phyloP scores from a whole-genome alignment of 2,888 invertebrate species.

The Pasiphila rectangulata region DNA sequence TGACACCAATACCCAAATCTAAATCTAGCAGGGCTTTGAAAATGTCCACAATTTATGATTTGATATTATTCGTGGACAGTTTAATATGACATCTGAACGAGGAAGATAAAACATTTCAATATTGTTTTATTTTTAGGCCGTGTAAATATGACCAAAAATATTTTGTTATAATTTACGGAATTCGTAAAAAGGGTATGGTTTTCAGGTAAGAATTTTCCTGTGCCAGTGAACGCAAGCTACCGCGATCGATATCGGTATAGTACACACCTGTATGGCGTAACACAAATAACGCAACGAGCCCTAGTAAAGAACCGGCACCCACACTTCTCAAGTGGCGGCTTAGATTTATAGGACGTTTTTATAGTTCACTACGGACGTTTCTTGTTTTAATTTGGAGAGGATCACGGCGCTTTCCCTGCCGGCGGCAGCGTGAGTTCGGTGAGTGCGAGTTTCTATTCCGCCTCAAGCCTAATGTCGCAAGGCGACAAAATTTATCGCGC shows the following conservation, averaged over 20 bases:
- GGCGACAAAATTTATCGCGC: conserved; percentile 78
- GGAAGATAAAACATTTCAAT: conserved; percentile 19
- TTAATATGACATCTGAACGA: conserved; percentile 21
- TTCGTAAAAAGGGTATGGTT: conserved; percentile 1
- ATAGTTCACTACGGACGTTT: conserved; percentile 70
- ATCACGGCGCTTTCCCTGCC: conserved; percentile 50
- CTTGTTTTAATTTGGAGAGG: conserved; percentile 74
- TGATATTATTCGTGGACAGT: conserved; percentile 33
- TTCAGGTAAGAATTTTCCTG: conserved; percentile 22
- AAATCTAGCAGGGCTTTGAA: conserved; percentile 41
- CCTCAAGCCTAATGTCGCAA: conserved; percentile 70
- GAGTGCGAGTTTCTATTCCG: conserved; percentile 52
- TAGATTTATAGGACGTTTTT: conserved; percentile 73
- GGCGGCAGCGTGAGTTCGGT: conserved; percentile 37
- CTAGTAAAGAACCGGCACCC: conserved; percentile 62
- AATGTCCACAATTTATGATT: conserved; percentile 38
- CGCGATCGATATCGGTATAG: conserved; percentile 51
- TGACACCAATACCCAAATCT: conserved; percentile 47
- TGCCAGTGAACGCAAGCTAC: conserved; percentile 40
- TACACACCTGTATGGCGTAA: conserved; percentile 55
- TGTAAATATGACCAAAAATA: conserved; percentile 3
- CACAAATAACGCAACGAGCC: conserved; percentile 59
- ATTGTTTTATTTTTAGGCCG: conserved; percentile 2
- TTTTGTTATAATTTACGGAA: neutral
- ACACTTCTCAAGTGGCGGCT: conserved; percentile 54